Percentiles rank a stretch among this genome's conserved stretches.
Evolutionary conservation across 2,888 invertebrate species (phyloP).

Genomic region (Cyrtodaria siliqua): DNA sequence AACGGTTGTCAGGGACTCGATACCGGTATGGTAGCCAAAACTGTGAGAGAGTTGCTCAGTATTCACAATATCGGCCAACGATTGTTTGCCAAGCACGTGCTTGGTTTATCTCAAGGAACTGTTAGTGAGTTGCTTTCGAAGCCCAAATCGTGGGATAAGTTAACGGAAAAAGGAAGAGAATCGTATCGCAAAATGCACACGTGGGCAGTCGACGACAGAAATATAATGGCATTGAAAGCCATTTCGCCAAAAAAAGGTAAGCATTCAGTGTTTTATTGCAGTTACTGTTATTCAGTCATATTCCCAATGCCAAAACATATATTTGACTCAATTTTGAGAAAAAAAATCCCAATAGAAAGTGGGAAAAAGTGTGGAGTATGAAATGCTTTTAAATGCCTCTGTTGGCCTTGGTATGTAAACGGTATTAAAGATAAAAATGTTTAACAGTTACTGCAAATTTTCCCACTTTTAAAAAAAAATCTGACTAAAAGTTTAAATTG

Average conservation of each 20-base stretch:
- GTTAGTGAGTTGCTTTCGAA: slow-evolving; percentile 99
- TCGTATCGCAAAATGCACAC: slow-evolving; percentile 99
- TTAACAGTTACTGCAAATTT: too few relatives aligned
- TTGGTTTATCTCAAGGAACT: slow-evolving; percentile 97
- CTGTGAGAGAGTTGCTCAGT: slow-evolving; percentile 96
- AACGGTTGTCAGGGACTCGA: slow-evolving; percentile 91
- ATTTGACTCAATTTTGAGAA: too few relatives aligned
- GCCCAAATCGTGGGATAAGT: slow-evolving; percentile 99
- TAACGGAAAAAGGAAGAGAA: slow-evolving; percentile 99
- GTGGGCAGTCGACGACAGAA: slow-evolving; percentile 99
- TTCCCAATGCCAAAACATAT: too few relatives aligned
- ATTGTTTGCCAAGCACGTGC: slow-evolving; percentile 98
- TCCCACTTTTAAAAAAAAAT: too few relatives aligned
- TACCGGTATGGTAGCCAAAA: slow-evolving; percentile 96
- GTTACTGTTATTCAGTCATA: too few relatives aligned
- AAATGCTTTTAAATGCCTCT: too few relatives aligned
- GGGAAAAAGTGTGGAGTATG: too few relatives aligned
- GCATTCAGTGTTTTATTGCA: too few relatives aligned
- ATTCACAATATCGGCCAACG: slow-evolving; percentile 99
- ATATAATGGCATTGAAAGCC: slow-evolving; percentile 98
- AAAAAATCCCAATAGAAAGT: too few relatives aligned
- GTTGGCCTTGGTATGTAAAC: too few relatives aligned
- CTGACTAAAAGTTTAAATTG: too few relatives aligned
- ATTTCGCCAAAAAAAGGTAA: slow-evolving; percentile 90
- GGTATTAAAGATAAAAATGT: too few relatives aligned